Evolutionary conservation across 2,888 invertebrate species (phyloP).

Genomic region (Tuta absoluta): DNA sequence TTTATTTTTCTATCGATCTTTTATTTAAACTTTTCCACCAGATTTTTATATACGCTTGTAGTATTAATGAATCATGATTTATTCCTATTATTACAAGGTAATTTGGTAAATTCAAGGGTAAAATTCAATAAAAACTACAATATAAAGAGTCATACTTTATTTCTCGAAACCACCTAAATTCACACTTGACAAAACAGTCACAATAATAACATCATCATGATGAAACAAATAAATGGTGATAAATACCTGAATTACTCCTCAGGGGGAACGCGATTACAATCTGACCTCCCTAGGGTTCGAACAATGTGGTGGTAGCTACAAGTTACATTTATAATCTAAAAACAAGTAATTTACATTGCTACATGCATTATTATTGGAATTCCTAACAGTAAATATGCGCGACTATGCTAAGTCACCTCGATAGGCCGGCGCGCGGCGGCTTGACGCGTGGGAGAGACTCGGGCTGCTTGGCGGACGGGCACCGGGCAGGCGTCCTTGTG

Average conservation of each 20-base stretch:
- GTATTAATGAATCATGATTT: no score
- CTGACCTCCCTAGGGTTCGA: slow-evolving; percentile 65
- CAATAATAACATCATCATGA: slow-evolving; percentile 58
- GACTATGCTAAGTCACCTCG: slow-evolving; percentile 76
- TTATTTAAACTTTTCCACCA: slow-evolving; percentile 22
- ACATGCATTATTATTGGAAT: slow-evolving; percentile 61
- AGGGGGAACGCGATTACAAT: slow-evolving; percentile 71
- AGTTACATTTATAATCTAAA: slow-evolving; percentile 56
- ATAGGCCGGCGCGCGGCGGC: slow-evolving; percentile 48
- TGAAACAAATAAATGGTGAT: slow-evolving; percentile 64
- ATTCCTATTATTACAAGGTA: no score
- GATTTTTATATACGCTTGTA: no score
- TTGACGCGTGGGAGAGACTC: not conserved
- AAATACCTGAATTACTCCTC: slow-evolving; percentile 79
- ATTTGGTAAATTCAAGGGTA: not conserved
- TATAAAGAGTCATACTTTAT: slow-evolving; percentile 44
- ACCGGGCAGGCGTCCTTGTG: slow-evolving; percentile 20
- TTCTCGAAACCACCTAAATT: slow-evolving; percentile 57
- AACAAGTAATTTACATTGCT: slow-evolving; percentile 54
- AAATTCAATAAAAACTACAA: slow-evolving; percentile 34
- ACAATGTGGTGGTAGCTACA: slow-evolving; percentile 64
- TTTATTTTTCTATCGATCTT: slow-evolving; percentile 48
- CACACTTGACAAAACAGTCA: slow-evolving; percentile 53
- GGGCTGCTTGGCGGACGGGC: not conserved
- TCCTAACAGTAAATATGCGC: slow-evolving; percentile 52